phyloP scores from a whole-genome alignment of 1,140 invertebrate genomes.

The Zelostemma sp. region DNA sequence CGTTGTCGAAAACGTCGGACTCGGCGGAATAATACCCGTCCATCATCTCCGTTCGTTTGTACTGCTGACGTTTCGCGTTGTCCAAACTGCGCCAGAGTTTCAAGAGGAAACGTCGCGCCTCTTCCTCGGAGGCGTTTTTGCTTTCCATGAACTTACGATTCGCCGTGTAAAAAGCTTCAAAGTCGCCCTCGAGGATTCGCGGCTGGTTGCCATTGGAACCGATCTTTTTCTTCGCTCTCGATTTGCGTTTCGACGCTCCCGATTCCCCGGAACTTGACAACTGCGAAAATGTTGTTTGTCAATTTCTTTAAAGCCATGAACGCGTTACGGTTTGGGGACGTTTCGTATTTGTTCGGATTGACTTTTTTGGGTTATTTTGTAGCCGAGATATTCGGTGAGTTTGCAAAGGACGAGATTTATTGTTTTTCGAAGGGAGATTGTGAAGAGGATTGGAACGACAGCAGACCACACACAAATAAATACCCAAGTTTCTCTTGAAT shows the following conservation, averaged over 20 bases:
- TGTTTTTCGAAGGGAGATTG: too few species aligned
- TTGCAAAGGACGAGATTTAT: too few species aligned
- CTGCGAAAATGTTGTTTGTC: neutral
- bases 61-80: neutral
- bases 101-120: neutral
- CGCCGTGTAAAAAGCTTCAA: neutral
- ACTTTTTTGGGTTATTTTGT: too few species aligned
- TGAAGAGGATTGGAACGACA: too few species aligned
- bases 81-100: neutral
- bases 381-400: too few species aligned
- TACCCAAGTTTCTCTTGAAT: too few species aligned
- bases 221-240: neutral
- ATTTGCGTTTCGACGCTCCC: neutral
- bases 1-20: too few species aligned
- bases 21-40: too few species aligned
- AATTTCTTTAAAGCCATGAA: neutral
- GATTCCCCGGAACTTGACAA: neutral
- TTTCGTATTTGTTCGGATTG: too few species aligned
- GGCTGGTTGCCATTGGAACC: neutral
- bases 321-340: too few species aligned
- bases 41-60: neutral
- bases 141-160: neutral
- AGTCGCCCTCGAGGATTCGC: constrained; percentile 1
- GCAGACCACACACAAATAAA: too few species aligned
- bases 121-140: neutral